Evolutionary conservation across 1,140 invertebrate genomes (phyloP).

Genomic region (Tetramorium parvispinum): DNA sequence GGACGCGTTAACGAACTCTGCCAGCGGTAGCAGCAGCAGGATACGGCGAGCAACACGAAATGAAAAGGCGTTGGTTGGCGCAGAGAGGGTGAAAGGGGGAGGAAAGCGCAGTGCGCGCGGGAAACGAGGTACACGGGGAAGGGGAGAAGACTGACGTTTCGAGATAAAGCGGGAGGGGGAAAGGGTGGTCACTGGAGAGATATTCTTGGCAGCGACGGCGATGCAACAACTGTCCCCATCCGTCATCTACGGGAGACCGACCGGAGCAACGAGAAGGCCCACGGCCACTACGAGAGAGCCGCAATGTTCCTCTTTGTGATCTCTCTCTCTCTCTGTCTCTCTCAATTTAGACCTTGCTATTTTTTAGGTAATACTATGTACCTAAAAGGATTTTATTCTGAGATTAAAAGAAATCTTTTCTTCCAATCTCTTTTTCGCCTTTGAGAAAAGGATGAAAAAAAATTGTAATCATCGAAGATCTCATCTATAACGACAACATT

Average conservation of each 20-base stretch:
- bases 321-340: neutral
- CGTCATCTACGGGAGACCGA: conserved; percentile 69
- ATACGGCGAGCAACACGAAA: conserved; percentile 56
- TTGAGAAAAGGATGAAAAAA: conserved; percentile 24
- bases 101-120: neutral
- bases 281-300: conserved; percentile 49
- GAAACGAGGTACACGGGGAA: neutral
- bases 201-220: conserved; percentile 75
- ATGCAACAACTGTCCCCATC: conserved; percentile 76
- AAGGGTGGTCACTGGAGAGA: conserved; percentile 55
- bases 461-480: conserved; percentile 62
- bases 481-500: conserved; percentile 38
- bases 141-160: conserved; percentile 59
- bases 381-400: neutral
- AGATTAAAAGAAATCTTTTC: neutral
- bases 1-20: conserved; percentile 48
- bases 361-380: conserved; percentile 6
- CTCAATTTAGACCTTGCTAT: neutral
- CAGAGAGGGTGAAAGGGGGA: conserved; percentile 43
- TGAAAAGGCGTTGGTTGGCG: conserved; percentile 49
- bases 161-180: conserved; percentile 58
- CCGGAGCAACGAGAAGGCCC: conserved; percentile 55
- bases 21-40: conserved; percentile 26
- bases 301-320: conserved; percentile 8
- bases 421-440: neutral